Base-by-base conservation (phyloP, 1,140 invertebrate species). In the Drosophila subobscura region DNA sequence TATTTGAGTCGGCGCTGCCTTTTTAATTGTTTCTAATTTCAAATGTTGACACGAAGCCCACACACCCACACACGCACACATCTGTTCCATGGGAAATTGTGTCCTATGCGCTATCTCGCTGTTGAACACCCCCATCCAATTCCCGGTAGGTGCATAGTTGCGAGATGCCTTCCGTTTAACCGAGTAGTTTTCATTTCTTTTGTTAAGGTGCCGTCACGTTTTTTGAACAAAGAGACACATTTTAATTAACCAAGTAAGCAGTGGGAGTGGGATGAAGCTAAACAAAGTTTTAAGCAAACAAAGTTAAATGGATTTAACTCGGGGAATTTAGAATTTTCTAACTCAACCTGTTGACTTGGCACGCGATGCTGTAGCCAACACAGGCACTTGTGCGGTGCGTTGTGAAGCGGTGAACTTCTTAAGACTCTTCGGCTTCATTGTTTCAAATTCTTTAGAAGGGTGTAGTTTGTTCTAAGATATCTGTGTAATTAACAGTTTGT, bases 1-100 rank as follows among this genome's bases (percentile, higher is more conserved):
- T 84, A 84, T 84, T 84, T 73, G 72, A 56, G 55, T 55, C 79
- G 80, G 81, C 63, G 50, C 57, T 72, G 77, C 49, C 77, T 80
- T 76, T 68, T 85, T 85, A 84, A 84, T 84, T 79, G 77, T 80
- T 84, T 84, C 79, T 85, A 85, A 85, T 84, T 85, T 85, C 61
- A 27, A 47, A 33, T 84, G 79, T 84, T 84, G 80, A 84, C 79
- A 64, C 56, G 61, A 14, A 25, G 45, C 44, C 42, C 59, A n/a
- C 61, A 54, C 37, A 29, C 47, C 42, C 10, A 41, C 14, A 41
- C 14, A 20, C 20, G 23, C n/a, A 37, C 46, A 50, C 58, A 72
- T 51, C 63, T 74, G 51, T 61, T 45, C 59, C 4, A 7, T 51
- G 53, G 51, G 50, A 63, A 68, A 22, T 23, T 16, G 45, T 44